phyloP scores from a whole-genome alignment of 2,888 invertebrate genomes.

The Aphodius sticticus region DNA sequence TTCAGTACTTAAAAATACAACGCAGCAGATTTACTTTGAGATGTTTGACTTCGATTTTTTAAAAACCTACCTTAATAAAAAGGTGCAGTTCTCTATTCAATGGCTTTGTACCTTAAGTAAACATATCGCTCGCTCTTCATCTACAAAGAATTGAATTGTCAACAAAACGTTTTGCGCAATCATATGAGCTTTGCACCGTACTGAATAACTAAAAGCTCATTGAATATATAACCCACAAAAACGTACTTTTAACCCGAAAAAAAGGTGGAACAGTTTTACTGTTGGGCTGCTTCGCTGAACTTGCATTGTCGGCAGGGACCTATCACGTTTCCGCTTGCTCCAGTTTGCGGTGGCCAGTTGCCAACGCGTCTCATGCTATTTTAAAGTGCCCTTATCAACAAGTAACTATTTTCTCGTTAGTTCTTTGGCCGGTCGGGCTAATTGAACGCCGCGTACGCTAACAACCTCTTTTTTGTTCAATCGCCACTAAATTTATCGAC shows the following conservation, averaged over 20 bases:
- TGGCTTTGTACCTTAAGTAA: no score
- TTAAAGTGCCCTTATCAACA: conserved; percentile 4
- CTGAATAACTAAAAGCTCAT: not conserved
- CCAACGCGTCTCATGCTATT: not conserved
- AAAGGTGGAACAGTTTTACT: not conserved
- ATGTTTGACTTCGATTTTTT: no score
- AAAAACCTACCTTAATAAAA: no score
- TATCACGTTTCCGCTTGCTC: not conserved
- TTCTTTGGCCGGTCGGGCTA: not conserved
- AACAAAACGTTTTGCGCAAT: no score
- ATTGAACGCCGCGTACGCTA: conserved; percentile 9
- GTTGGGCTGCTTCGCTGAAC: not conserved
- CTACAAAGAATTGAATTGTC: no score
- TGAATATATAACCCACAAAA: not conserved
- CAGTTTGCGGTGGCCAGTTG: not conserved
- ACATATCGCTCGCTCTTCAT: no score
- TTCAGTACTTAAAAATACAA: no score
- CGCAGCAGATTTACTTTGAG: no score
- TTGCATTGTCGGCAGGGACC: not conserved
- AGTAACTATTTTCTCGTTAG: conserved; percentile 4
- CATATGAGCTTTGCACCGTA: no score
- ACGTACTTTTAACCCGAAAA: not conserved
- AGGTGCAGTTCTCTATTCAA: no score
- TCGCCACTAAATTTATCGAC: conserved; percentile 7
- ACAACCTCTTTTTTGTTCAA: not conserved